These are phyloP conservation scores for Spialia ferax DNA, from an alignment of 2,888 invertebrate genomes.

Conservation along the genomic window DNA sequence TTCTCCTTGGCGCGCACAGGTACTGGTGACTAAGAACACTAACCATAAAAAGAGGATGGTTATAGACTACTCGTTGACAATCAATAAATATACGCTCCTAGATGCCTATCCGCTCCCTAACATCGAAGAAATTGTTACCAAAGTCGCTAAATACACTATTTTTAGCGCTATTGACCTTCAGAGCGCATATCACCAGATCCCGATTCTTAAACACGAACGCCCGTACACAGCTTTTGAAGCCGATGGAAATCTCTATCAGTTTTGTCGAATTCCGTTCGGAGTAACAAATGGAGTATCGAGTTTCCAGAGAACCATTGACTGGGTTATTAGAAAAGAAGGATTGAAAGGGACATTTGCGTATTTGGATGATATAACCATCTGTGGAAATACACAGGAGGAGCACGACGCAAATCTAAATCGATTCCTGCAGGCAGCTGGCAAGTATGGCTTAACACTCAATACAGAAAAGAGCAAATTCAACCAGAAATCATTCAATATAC, in stretches of 20 bases:
- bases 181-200: constrained; percentile 11
- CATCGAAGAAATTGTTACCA: constrained; percentile 10
- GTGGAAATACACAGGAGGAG: neutral
- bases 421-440: neutral
- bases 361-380: constrained; percentile 13
- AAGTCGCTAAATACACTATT: constrained; percentile 3
- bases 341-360: constrained; percentile 7
- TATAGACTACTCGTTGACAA: constrained; percentile 16
- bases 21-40: neutral
- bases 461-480: neutral
- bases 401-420: neutral
- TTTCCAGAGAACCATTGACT: constrained; percentile 13
- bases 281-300: constrained; percentile 9
- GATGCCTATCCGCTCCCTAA: constrained; percentile 13
- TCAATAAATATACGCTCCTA: constrained; percentile 2
- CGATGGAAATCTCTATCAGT: constrained; percentile 7
- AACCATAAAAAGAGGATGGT: constrained; percentile 1
- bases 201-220: neutral
- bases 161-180: constrained; percentile 3
- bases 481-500: constrained; percentile 2
- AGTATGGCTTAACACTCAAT: constrained; percentile 2
- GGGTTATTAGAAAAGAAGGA: neutral
- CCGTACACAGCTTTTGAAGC: constrained; percentile 10
- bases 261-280: constrained; percentile 7
- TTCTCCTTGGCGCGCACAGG: constrained; percentile 16